These are phyloP conservation scores for Gari tellinella DNA, from an alignment of 2,888 invertebrate genomes.

Conservation along the genomic window DNA sequence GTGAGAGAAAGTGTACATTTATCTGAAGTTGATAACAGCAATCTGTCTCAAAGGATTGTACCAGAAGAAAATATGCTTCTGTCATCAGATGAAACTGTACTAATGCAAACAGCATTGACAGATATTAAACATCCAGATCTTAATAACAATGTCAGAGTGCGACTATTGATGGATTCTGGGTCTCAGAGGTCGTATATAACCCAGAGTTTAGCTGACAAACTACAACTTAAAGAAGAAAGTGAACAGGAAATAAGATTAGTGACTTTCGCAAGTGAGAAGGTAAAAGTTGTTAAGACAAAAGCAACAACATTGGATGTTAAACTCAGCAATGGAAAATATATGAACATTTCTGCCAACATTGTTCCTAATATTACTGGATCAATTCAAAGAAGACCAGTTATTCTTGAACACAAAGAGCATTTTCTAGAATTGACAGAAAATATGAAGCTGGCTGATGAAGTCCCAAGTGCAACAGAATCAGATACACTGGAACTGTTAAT, in stretches of 20 bases:
- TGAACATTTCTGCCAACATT: conserved; percentile 26
- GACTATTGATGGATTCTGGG: conserved; percentile 19
- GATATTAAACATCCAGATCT: neutral
- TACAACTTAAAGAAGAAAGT: neutral
- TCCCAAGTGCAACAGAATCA: conserved; percentile 4
- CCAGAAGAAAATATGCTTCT: no score
- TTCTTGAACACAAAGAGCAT: neutral
- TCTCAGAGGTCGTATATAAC: no score
- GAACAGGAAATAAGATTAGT: conserved; percentile 22
- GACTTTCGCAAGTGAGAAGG: conserved; percentile 27
- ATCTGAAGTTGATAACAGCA: neutral
- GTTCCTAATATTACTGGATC: conserved; percentile 22
- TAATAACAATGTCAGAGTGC: neutral
- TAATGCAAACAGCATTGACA: conserved; percentile 23
- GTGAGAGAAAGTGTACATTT: conserved; percentile 5
- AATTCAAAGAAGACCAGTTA: conserved; percentile 16
- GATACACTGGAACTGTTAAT: conserved; percentile 16
- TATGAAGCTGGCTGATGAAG: conserved; percentile 19
- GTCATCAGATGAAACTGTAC: conserved; percentile 3
- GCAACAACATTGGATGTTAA: conserved; percentile 15
- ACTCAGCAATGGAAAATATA: conserved; percentile 12
- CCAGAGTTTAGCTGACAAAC: no score
- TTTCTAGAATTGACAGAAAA: conserved; percentile 6
- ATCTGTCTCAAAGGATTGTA: no score
- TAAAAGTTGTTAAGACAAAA: conserved; percentile 21